Conservation (phyloP, 23 tunicate species). For the Pegea sp. region DNA sequence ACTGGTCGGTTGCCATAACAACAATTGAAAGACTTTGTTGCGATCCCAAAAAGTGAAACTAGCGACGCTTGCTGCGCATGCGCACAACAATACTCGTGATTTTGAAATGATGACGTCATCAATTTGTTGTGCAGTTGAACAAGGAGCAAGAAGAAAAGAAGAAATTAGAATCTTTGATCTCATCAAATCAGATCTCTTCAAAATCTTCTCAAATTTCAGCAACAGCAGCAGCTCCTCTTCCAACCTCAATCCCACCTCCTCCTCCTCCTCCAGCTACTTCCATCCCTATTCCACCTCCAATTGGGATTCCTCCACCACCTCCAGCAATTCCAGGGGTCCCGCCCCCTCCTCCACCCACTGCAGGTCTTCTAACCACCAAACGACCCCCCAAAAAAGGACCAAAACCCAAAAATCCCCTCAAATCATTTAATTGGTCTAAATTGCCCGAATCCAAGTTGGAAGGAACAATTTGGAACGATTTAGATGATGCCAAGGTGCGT, state of each 20-base stretch:
- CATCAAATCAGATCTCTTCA: slow-evolving; percentile 34
- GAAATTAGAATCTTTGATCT: slow-evolving; percentile 31
- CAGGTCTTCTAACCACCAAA: background rate
- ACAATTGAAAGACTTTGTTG: too few species aligned
- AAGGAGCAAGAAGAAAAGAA: slow-evolving; percentile 49
- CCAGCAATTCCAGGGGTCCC: slow-evolving; percentile 54
- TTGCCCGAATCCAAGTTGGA: slow-evolving; percentile 49
- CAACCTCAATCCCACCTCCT: slow-evolving; percentile 27
- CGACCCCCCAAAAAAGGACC: slow-evolving; percentile 56
- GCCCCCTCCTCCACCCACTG: slow-evolving; percentile 42
- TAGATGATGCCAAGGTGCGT: slow-evolving; percentile 59
- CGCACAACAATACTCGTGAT: too few species aligned
- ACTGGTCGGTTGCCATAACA: too few species aligned
- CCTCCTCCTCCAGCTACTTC: slow-evolving; percentile 15
- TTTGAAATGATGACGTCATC: too few species aligned
- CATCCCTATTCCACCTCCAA: slow-evolving; percentile 35
- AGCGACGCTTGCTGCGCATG: too few species aligned
- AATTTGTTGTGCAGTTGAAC: too few species aligned
- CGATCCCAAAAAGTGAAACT: too few species aligned
- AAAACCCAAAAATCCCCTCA: slow-evolving; percentile 65
- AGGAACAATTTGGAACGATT: slow-evolving; percentile 78
- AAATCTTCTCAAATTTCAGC: slow-evolving; percentile 10
- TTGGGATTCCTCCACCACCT: slow-evolving; percentile 55
- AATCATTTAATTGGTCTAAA: slow-evolving; percentile 97
- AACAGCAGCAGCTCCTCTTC: slow-evolving; percentile 1